These are phyloP conservation scores for Trematomus bernacchii DNA, from an alignment of 2,797 vertebrate species.

Conservation along the genomic window DNA sequence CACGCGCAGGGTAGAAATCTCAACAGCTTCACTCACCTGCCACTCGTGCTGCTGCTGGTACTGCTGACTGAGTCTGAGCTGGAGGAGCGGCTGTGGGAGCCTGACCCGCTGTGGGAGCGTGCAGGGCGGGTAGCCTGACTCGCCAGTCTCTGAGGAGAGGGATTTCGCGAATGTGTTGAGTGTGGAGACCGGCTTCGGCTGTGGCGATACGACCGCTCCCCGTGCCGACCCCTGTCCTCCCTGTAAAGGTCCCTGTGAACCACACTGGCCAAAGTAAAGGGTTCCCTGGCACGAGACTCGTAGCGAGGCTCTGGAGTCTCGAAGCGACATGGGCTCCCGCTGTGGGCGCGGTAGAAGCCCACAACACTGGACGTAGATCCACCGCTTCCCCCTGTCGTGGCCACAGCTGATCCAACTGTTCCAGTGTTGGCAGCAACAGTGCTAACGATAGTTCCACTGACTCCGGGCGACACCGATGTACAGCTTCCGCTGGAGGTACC, in stretches of 20 bases:
- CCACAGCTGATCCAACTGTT: slow-evolving; percentile 70
- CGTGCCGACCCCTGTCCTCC: slow-evolving; percentile 93
- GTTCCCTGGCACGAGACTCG: slow-evolving; percentile 94
- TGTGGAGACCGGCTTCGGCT: slow-evolving; percentile 97
- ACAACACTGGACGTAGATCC: slow-evolving; percentile 81
- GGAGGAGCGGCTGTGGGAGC: slow-evolving; percentile 94
- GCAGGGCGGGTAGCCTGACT: slow-evolving; percentile 91
- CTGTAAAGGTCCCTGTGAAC: slow-evolving; percentile 98
- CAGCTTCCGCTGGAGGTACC: slow-evolving; percentile 77
- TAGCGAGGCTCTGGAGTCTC: slow-evolving; percentile 96
- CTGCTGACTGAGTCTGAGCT: slow-evolving; percentile 99
- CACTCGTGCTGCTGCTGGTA: slow-evolving; percentile 97
- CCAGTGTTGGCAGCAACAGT: slow-evolving; percentile 69
- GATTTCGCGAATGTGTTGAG: slow-evolving; percentile 94
- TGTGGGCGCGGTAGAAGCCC: slow-evolving; percentile 96
- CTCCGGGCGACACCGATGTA: slow-evolving; percentile 74
- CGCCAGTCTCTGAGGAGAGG: slow-evolving; percentile 94
- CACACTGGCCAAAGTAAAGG: slow-evolving; percentile 95
- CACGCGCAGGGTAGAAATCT: neutral
- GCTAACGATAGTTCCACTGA: slow-evolving; percentile 77
- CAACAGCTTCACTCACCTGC: slow-evolving; percentile 88
- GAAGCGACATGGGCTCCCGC: slow-evolving; percentile 97
- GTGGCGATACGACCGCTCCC: slow-evolving; percentile 94
- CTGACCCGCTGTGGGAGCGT: slow-evolving; percentile 93
- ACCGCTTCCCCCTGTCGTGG: slow-evolving; percentile 72